phyloP scores from a whole-genome alignment of 2,797 vertebrate species.

The Philypnodon macrostomus region DNA sequence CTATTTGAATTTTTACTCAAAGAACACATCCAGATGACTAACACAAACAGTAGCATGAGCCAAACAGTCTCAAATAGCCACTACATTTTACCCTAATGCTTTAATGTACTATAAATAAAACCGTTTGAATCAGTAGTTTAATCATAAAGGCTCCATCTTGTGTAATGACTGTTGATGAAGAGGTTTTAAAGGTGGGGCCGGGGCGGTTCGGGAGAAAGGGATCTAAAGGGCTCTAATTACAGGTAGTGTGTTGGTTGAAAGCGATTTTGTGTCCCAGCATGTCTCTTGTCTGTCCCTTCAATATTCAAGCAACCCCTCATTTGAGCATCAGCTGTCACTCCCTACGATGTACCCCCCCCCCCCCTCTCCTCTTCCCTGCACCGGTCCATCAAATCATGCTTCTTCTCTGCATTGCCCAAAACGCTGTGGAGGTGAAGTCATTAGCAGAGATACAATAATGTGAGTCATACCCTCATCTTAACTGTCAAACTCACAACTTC shows the following conservation, averaged over 20 bases:
- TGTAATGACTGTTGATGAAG: constrained; percentile 7
- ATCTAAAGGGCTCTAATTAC: constrained; percentile 63
- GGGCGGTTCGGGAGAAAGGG: constrained; percentile 42
- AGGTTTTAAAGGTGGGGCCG: constrained; percentile 23
- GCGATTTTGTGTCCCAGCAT: constrained; percentile 57
- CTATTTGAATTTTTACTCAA: too few relatives aligned
- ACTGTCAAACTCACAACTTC: constrained; percentile 29
- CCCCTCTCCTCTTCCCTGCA: background rate
- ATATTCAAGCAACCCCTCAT: constrained; percentile 64
- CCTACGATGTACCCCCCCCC: constrained; percentile 13
- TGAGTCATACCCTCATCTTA: background rate
- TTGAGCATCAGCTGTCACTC: constrained; percentile 65
- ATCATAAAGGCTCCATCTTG: constrained; percentile 5
- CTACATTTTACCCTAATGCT: constrained; percentile 1
- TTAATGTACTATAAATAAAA: constrained; percentile 5
- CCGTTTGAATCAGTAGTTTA: constrained; percentile 10
- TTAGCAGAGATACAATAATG: constrained; percentile 31
- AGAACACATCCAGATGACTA: too few relatives aligned
- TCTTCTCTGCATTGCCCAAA: too few relatives aligned
- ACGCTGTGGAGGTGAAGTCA: constrained; percentile 22
- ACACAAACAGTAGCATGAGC: too few relatives aligned
- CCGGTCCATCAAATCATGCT: constrained; percentile 10
- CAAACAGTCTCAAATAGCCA: background rate
- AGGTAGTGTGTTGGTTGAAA: constrained; percentile 57
- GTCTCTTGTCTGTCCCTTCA: constrained; percentile 56